These are phyloP conservation scores for Chloropsis cyanopogon DNA, from an alignment of 2,113 vertebrate genomes.

Conservation along the genomic window DNA sequence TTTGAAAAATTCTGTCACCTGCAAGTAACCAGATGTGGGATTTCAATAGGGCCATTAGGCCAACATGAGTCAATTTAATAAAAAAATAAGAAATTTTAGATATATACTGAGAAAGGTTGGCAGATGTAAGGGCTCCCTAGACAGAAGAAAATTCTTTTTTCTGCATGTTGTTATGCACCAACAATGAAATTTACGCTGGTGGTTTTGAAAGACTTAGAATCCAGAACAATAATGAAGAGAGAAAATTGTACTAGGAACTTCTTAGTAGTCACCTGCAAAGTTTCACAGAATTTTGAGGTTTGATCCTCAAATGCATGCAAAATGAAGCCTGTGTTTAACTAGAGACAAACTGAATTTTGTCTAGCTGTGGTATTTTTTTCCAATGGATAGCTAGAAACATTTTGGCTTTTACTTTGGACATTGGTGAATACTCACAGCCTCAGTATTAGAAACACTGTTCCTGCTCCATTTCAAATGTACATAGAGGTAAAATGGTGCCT, in stretches of 20 bases:
- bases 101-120: neutral
- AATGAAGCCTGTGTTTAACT: neutral
- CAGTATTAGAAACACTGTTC: neutral
- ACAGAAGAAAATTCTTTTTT: neutral
- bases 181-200: neutral
- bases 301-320: neutral
- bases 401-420: neutral
- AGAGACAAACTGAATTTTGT: neutral
- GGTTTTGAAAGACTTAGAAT: neutral
- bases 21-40: neutral
- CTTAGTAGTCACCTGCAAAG: neutral
- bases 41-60: slow-evolving; percentile 6
- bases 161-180: neutral
- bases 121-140: neutral
- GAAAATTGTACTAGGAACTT: neutral
- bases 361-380: neutral
- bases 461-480: neutral
- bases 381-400: neutral
- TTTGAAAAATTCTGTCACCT: slow-evolving; percentile 6
- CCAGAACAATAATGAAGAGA: neutral
- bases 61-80: neutral
- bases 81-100: slow-evolving; percentile 3
- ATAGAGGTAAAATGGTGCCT: neutral
- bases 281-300: neutral
- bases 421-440: neutral